phyloP scores from a whole-genome alignment of 2,888 invertebrate species.

The Unio delphinus region DNA sequence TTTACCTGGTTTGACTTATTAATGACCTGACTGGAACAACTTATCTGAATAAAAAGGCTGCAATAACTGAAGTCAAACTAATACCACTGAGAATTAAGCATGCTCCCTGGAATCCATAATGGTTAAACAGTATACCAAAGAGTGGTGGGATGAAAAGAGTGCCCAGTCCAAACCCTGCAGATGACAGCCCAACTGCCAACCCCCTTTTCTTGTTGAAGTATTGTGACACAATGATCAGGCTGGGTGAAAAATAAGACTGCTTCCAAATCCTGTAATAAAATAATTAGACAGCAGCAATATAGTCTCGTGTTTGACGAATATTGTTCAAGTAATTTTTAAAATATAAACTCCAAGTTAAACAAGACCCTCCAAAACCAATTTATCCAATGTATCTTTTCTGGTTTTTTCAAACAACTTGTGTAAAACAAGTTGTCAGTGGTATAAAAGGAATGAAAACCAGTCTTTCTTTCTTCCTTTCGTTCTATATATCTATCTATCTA shows the following conservation, averaged over 20 bases:
- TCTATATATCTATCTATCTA: too few species aligned
- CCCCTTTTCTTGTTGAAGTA: constrained; percentile 59
- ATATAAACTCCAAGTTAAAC: too few species aligned
- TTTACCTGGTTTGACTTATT: too few species aligned
- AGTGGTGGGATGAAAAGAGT: constrained; percentile 51
- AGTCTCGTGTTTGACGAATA: neutral
- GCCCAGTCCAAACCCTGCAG: constrained; percentile 58
- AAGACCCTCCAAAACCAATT: too few species aligned
- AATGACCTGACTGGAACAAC: constrained; percentile 21
- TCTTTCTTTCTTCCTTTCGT: too few species aligned
- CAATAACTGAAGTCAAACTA: constrained; percentile 41
- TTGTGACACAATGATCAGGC: constrained; percentile 46
- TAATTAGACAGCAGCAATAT: neutral
- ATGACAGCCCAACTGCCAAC: constrained; percentile 48
- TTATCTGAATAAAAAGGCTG: constrained; percentile 49
- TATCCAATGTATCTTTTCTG: neutral
- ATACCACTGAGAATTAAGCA: constrained; percentile 49
- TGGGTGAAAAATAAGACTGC: constrained; percentile 50
- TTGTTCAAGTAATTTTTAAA: too few species aligned
- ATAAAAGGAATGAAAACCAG: too few species aligned
- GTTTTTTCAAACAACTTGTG: neutral
- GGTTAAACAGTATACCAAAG: constrained; percentile 41
- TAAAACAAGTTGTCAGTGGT: too few species aligned
- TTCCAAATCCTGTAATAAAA: constrained; percentile 48
- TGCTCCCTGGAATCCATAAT: constrained; percentile 48